Evolutionary conservation across 1,140 invertebrate species (phyloP).

Genomic region (Acyrthosiphon pisum): DNA sequence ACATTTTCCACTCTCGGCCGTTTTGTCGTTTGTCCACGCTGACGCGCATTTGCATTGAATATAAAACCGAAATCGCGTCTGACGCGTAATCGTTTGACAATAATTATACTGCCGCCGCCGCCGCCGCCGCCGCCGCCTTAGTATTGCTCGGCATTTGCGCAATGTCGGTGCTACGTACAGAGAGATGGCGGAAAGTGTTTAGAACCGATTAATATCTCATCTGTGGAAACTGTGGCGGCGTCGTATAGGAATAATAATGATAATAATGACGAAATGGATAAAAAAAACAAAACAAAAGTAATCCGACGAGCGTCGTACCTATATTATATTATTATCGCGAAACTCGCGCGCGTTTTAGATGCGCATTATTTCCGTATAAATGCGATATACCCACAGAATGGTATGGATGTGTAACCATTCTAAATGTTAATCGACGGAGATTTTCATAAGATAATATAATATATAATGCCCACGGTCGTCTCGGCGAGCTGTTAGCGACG

Average conservation of each 20-base stretch:
- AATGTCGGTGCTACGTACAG: background rate
- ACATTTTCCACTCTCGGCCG: background rate
- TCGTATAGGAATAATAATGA: background rate
- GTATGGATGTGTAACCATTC: background rate
- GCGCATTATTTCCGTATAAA: background rate
- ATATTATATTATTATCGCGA: background rate
- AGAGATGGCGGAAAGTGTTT: background rate
- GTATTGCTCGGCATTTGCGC: background rate
- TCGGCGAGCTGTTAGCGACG: background rate
- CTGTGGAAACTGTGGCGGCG: background rate
- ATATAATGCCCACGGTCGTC: background rate
- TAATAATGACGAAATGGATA: background rate
- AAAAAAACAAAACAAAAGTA: background rate
- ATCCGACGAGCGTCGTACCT: background rate
- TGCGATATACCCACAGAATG: background rate
- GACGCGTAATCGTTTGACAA: background rate
- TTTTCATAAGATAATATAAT: background rate
- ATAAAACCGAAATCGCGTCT: background rate
- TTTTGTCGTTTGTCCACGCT: background rate
- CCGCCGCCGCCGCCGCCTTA: too few relatives aligned
- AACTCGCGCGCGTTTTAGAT: background rate
- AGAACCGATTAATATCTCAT: constrained; percentile 20
- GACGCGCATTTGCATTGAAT: constrained; percentile 1
- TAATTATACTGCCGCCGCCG: background rate
- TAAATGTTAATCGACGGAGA: constrained; percentile 2